Evolutionary conservation across 2,797 vertebrate genomes (phyloP).

Genomic region (Agapornis canus): DNA sequence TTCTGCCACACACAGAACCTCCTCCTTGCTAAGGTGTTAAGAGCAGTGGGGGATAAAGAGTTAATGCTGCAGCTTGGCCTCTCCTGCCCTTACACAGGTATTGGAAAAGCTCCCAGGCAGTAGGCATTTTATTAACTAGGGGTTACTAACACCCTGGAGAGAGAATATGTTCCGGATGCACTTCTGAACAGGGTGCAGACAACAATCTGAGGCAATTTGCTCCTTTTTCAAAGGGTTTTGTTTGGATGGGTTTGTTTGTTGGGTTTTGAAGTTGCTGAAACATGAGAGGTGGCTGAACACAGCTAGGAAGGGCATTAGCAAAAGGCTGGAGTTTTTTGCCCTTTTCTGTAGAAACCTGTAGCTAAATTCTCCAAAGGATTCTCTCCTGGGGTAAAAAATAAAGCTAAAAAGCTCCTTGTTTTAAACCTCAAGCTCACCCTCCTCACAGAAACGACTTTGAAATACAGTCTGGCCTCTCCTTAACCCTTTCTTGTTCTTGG

Average conservation of each 20-base stretch:
- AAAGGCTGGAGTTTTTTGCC: not conserved
- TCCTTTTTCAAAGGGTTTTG: not conserved
- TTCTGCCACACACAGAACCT: not conserved
- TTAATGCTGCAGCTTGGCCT: not conserved
- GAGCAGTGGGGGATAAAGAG: not conserved
- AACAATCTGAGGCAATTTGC: not conserved
- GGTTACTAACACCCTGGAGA: not conserved
- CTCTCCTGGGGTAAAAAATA: not conserved
- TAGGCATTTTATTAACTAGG: not conserved
- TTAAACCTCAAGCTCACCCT: not conserved
- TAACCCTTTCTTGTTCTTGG: not conserved
- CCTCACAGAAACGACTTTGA: constrained; percentile 8
- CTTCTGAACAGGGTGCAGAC: not conserved
- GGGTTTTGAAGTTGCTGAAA: not conserved
- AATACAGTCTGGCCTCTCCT: not conserved
- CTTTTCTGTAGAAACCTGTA: constrained; percentile 42
- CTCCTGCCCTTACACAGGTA: not conserved
- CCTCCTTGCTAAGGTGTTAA: not conserved
- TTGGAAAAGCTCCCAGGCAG: not conserved
- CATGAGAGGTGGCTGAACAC: not conserved
- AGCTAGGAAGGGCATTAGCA: not conserved
- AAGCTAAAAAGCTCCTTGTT: constrained; percentile 19
- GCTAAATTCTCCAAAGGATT: constrained; percentile 20
- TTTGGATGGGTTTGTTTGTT: not conserved
- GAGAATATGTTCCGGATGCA: not conserved